phyloP scores from a whole-genome alignment of 2,797 vertebrate genomes.

The Pygocentrus nattereri region DNA sequence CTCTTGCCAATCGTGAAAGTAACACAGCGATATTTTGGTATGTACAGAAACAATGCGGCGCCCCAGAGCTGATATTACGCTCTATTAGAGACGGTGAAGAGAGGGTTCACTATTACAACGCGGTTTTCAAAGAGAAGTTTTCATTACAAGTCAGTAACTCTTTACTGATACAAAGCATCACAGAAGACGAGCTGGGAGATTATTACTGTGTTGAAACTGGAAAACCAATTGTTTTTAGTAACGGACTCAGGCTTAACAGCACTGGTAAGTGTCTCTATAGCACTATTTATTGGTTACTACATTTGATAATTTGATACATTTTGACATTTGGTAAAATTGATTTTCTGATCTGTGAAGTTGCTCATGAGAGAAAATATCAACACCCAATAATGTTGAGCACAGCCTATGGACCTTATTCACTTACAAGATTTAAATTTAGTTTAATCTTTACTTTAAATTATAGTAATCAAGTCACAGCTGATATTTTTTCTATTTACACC shows the following conservation, averaged over 20 bases:
- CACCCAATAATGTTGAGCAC: no score
- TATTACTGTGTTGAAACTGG: conserved; percentile 38
- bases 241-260: background rate
- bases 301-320: no score
- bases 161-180: conserved; percentile 45
- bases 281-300: no score
- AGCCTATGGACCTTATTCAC: no score
- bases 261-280: background rate
- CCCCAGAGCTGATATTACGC: conserved; percentile 25
- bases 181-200: conserved; percentile 31
- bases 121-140: background rate
- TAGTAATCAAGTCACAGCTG: no score
- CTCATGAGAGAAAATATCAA: no score
- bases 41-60: conserved; percentile 11
- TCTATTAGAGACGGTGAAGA: background rate
- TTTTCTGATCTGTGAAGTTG: no score
- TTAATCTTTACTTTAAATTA: no score
- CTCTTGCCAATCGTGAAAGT: background rate
- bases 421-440: no score
- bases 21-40: conserved; percentile 14
- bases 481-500: no score
- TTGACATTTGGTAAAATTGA: no score
- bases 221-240: background rate
- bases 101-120: background rate
- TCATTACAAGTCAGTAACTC: conserved; percentile 16